These are phyloP conservation scores for Drosophila tropicalis DNA, from an alignment of 1,140 invertebrate genomes.

Conservation along the genomic window DNA sequence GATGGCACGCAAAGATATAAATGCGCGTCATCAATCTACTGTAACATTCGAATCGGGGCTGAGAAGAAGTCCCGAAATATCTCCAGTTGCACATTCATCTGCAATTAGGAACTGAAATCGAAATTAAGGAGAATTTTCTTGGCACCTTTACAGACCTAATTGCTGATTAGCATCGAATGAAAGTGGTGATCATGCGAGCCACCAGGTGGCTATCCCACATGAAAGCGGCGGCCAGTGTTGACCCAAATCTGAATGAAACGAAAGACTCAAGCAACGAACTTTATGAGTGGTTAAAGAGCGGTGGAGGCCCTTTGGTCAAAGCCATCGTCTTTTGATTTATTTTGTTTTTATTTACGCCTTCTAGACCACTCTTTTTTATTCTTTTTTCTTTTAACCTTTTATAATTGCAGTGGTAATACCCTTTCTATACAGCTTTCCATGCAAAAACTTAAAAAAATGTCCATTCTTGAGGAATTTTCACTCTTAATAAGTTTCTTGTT, in stretches of 20 bases:
- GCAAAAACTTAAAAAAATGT: constrained; percentile 53
- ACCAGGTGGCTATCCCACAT: constrained; percentile 25
- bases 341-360: constrained; percentile 64
- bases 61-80: constrained; percentile 31
- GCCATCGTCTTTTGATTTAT: constrained; percentile 57
- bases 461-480: constrained; percentile 73
- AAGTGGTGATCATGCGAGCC: constrained; percentile 30
- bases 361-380: not conserved
- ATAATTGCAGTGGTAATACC: constrained; percentile 59
- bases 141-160: constrained; percentile 42
- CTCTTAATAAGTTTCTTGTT: constrained; percentile 79
- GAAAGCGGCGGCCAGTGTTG: constrained; percentile 44
- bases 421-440: constrained; percentile 57
- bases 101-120: constrained; percentile 19
- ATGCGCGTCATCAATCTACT: constrained; percentile 40
- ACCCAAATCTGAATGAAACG: constrained; percentile 41
- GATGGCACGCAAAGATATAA: constrained; percentile 45
- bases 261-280: constrained; percentile 58
- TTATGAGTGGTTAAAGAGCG: constrained; percentile 42
- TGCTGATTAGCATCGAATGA: constrained; percentile 63
- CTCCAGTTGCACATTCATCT: constrained; percentile 21
- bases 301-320: constrained; percentile 47
- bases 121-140: constrained; percentile 28
- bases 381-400: constrained; percentile 18
- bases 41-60: not conserved